phyloP scores from a whole-genome alignment of 2,888 invertebrate genomes.

The Aporophyla lueneburgensis region DNA sequence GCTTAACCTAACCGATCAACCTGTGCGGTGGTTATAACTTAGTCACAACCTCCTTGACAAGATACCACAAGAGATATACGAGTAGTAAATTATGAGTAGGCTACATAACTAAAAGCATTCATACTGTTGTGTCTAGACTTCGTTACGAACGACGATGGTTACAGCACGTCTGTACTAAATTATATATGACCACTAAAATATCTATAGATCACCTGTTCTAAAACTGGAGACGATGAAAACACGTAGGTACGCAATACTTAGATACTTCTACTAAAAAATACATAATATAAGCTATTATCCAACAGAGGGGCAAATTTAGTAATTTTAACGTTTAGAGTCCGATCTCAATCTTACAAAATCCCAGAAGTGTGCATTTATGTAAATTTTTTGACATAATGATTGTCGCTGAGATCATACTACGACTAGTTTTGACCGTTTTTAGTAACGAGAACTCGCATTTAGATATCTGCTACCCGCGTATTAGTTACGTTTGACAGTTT shows the following conservation, averaged over 20 bases:
- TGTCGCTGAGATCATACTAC: too few species aligned
- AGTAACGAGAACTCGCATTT: too few species aligned
- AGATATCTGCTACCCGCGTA: background rate
- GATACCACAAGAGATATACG: background rate
- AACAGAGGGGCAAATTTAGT: too few species aligned
- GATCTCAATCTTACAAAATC: too few species aligned
- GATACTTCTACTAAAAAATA: too few species aligned
- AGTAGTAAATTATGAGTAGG: conserved; percentile 1
- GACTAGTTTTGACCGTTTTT: too few species aligned
- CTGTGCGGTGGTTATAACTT: too few species aligned
- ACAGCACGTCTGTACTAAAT: background rate
- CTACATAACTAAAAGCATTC: conserved; percentile 9
- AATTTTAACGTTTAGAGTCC: too few species aligned
- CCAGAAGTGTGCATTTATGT: too few species aligned
- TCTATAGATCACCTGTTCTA: background rate
- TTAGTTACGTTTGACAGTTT: background rate
- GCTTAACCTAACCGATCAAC: too few species aligned
- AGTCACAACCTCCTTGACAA: background rate
- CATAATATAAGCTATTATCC: background rate
- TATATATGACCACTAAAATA: background rate
- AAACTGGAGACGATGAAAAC: background rate
- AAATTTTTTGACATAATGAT: too few species aligned
- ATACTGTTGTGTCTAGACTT: background rate
- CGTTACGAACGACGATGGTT: background rate
- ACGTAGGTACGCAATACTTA: too few species aligned